Base-by-base conservation (phyloP, 1,140 invertebrate genomes). In the Zaprionus inermis region DNA sequence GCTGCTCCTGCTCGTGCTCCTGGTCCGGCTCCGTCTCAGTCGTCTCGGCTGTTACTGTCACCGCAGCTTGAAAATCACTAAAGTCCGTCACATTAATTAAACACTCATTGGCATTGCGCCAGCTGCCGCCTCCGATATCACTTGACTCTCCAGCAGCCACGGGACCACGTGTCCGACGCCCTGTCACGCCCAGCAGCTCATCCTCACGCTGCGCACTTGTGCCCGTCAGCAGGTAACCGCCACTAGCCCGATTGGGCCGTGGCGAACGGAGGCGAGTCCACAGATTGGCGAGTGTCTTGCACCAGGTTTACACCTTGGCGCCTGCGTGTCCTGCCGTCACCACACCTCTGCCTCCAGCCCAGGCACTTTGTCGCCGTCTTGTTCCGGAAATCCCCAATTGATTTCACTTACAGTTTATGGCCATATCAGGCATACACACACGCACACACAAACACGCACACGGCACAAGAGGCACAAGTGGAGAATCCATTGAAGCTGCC, bases 191-290 rank as follows among this genome's bases (percentile, higher is more conserved):
- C 46, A 49, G 61, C 16, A 80, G 57, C 77, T 88, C 84, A 89
- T 88, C 85, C 56, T 90, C 85, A 51, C 82, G 86, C 36, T 72
- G 55, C 66, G 85, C 85, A 89, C 85, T 77, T 75, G 85, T 88
- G 61, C 86, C 80, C 66, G 91, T 89, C 74, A 92, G 70, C 71
- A 92, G 67, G 46, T 92, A 92, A 72, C 91, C 91, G 89, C 91
- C 91, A 92, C 91, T 89, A 79, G 89, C 91, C 91, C 91, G 80
- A 72, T 91, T 90, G 91, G 91, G 91, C 91, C 89, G 91, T 86
- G 91, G 91, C 91, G 91, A 91, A 76, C 91, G 91, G 70, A 92
- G 70, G 61, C 91, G 88, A 61, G 90, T 90, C 91, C 89, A 92
- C 91, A 92, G 91, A 91, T 92, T 92, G 91, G 79, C 81, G 81